These are phyloP conservation scores for Willisornis vidua DNA, from an alignment of 2,113 vertebrate genomes.

Conservation along the genomic window DNA sequence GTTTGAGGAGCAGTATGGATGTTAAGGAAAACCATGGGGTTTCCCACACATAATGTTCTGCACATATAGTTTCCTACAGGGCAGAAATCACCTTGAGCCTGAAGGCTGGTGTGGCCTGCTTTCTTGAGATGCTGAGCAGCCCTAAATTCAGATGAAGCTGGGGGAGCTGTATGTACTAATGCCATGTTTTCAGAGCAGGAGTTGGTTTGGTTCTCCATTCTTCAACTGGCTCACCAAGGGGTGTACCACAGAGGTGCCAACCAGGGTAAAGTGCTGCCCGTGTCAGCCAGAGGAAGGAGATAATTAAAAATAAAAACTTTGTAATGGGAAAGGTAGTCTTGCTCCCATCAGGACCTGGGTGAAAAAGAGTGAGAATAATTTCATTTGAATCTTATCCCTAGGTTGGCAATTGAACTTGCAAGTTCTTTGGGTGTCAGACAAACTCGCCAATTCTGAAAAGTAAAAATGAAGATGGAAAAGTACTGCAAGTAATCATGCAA, in stretches of 20 bases:
- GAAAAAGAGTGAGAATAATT: not conserved
- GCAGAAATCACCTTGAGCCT: not conserved
- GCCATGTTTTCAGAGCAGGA: not conserved
- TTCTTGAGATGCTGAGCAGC: not conserved
- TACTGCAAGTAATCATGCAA: slow-evolving; percentile 38
- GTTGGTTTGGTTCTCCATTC: not conserved
- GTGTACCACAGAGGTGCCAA: not conserved
- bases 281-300: not conserved
- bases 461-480: not conserved
- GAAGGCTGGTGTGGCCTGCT: not conserved
- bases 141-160: not conserved
- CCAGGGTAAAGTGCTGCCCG: not conserved
- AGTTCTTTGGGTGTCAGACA: not conserved
- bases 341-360: not conserved
- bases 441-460: not conserved
- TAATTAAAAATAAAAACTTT: not conserved
- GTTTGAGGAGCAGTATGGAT: not conserved
- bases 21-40: not conserved
- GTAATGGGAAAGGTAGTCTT: not conserved
- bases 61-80: not conserved
- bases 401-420: not conserved
- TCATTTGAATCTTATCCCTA: not conserved
- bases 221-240: not conserved
- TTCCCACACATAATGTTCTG: not conserved
- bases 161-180: not conserved